Percentiles rank a stretch among this genome's conserved stretches.
Conservation (phyloP, 2,888 invertebrate species). For the Anorthoa munda region DNA sequence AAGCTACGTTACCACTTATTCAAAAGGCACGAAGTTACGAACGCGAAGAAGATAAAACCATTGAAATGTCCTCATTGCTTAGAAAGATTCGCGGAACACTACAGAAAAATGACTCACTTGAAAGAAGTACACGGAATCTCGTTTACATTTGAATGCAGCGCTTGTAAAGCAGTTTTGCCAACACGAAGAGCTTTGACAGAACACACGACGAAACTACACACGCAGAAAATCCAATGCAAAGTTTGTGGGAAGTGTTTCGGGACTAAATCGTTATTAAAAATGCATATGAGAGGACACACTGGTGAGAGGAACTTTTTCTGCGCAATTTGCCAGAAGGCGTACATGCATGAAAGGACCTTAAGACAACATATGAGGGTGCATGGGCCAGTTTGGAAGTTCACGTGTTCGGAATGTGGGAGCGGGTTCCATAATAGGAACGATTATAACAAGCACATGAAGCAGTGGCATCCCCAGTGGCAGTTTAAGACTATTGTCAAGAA, state of each 20-base stretch:
- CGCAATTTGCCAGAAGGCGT: conserved; percentile 83
- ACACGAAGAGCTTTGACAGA: conserved; percentile 85
- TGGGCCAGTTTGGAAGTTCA: conserved; percentile 81
- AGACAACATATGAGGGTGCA: conserved; percentile 86
- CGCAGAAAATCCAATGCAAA: conserved; percentile 85
- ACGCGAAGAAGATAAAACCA: conserved; percentile 83
- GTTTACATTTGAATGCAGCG: conserved; percentile 83
- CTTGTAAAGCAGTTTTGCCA: conserved; percentile 81
- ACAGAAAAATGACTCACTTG: conserved; percentile 86
- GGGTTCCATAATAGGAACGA: conserved; percentile 84
- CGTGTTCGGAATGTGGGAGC: conserved; percentile 83
- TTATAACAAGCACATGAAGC: conserved; percentile 84
- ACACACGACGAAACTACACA: conserved; percentile 85
- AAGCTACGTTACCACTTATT: conserved; percentile 84
- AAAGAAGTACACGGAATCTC: conserved; percentile 84
- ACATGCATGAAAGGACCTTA: conserved; percentile 86
- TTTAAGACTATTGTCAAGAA: conserved; percentile 81
- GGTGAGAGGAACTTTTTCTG: conserved; percentile 87
- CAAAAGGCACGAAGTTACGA: conserved; percentile 84
- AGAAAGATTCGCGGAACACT: conserved; percentile 86
- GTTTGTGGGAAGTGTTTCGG: conserved; percentile 86
- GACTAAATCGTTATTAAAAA: conserved; percentile 82
- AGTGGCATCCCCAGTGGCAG: conserved; percentile 86
- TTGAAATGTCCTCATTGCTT: conserved; percentile 87
- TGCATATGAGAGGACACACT: conserved; percentile 84